A percentile compares a stretch with the other conserved stretches of the same genome.
Conservation (phyloP, 1,140 invertebrate species). For the Uloborus diversus region DNA sequence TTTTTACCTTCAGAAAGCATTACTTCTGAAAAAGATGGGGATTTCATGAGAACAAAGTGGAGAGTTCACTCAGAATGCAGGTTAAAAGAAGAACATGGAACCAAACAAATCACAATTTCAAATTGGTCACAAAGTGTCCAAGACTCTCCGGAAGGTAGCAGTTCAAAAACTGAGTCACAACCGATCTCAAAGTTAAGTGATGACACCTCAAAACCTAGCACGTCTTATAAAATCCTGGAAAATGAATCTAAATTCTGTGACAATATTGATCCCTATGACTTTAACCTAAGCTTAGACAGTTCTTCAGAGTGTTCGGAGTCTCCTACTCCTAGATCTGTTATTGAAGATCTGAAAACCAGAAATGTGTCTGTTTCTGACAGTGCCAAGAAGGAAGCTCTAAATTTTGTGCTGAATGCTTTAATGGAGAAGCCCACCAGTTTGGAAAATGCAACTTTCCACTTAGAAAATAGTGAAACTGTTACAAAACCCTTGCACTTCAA, state of each 20-base stretch:
- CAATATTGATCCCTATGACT: constrained; percentile 42
- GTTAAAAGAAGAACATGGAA: constrained; percentile 61
- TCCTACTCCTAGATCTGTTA: no score
- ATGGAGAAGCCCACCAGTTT: constrained; percentile 8
- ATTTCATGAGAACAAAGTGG: constrained; percentile 35
- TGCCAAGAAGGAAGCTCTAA: constrained; percentile 31
- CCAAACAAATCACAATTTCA: constrained; percentile 60
- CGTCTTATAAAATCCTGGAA: neutral
- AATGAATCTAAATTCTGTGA: neutral
- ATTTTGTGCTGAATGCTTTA: constrained; percentile 26
- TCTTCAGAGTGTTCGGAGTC: neutral
- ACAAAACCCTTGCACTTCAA: neutral
- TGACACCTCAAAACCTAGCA: neutral
- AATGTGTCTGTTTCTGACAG: neutral
- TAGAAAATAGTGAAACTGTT: neutral
- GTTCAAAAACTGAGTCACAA: no score
- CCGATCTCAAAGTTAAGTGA: neutral
- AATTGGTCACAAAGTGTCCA: constrained; percentile 57
- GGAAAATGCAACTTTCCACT: constrained; percentile 19
- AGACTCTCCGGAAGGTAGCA: neutral
- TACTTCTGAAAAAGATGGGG: constrained; percentile 53
- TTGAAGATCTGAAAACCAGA: neutral
- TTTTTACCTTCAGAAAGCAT: constrained; percentile 57
- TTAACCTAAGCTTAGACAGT: constrained; percentile 21
- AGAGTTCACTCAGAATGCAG: constrained; percentile 55